Evolutionary conservation across 2,888 invertebrate genomes (phyloP), one percentile per base, ranked within the genome.

Genomic region (Phengaris arion): DNA sequence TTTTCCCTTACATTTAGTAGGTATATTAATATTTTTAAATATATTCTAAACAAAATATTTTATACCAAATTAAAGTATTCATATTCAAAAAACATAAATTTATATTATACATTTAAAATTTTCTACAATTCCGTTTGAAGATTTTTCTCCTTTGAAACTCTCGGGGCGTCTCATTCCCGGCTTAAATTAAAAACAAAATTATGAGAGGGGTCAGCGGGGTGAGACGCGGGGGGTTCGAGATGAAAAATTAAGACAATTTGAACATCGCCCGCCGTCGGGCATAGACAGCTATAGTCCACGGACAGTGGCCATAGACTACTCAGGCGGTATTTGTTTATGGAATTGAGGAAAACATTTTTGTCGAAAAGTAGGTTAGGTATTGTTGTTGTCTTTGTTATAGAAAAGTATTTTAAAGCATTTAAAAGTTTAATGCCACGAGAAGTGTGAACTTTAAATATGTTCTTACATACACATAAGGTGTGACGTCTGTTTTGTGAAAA

Each of bases 241-340:
- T 93, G 93, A 93, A 93, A 93, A 93, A 92, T 93, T 93, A 93
- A 92, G 88, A 92, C 92, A 92, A 92, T 92, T 92, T 92, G 83
- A 86, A 87, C 88, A 83, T 81, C 85, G 82, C 86, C 84, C 82
- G 81, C 83, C 79, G 75, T 76, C 77, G 74, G 78, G 76, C 80
- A 78, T 78, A 80, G 79, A 78, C 79, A 77, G 75, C 76, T 76
- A 77, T 76, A 75, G 74, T 77, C 76, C 76, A 76, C 48, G 79
- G 79, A 77, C 54, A 74, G 73, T 69, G 74, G 74, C 13, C 52
- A 74, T 68, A 59, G 68, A 74, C 22, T 52, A 64, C 51, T 64
- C 64, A 46, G 51, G 15, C 13, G 59, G 59, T 22, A 12, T 64
- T 64, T 64, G 64, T 35, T 35, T 48, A 8, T 6, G 8, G 48